These are phyloP conservation scores for Autographa gamma DNA, from an alignment of 2,888 invertebrate genomes.

Conservation along the genomic window DNA sequence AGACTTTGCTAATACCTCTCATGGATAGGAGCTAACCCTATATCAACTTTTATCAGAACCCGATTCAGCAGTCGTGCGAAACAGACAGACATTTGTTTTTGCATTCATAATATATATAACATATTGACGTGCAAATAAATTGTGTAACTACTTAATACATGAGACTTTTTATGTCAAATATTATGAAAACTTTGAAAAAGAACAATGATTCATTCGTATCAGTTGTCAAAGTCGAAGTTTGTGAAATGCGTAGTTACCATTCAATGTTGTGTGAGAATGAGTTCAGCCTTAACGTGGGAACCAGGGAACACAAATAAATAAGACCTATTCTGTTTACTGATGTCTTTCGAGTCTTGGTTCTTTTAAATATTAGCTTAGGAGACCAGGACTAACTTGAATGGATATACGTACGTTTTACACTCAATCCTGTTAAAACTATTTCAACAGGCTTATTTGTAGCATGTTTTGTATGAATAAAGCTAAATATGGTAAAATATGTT, in stretches of 20 bases:
- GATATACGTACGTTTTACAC: slow-evolving; percentile 16
- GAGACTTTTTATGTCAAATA: slow-evolving; percentile 2
- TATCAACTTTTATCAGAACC: too few relatives aligned
- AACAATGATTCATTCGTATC: slow-evolving; percentile 38
- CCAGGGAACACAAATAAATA: slow-evolving; percentile 60
- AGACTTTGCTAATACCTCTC: too few relatives aligned
- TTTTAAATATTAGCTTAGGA: slow-evolving; percentile 66
- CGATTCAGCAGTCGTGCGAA: too few relatives aligned
- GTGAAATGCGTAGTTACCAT: slow-evolving; percentile 35
- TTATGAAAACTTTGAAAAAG: slow-evolving; percentile 15
- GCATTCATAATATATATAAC: too few relatives aligned
- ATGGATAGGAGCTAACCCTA: too few relatives aligned
- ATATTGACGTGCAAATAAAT: not conserved
- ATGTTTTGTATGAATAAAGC: too few relatives aligned
- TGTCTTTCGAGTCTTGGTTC: slow-evolving; percentile 58
- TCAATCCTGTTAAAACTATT: not conserved
- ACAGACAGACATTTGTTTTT: too few relatives aligned
- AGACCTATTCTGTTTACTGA: slow-evolving; percentile 60
- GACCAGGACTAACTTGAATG: slow-evolving; percentile 45
- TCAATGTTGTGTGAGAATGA: slow-evolving; percentile 48
- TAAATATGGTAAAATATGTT: too few relatives aligned
- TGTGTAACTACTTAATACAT: not conserved
- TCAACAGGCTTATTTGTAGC: not conserved
- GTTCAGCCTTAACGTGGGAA: slow-evolving; percentile 63
- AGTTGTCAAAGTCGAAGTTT: slow-evolving; percentile 41